Evolutionary conservation across 2,113 vertebrate species (phyloP), one percentile per base, ranked within the genome.

Genomic region (Peromyscus californicus): DNA sequence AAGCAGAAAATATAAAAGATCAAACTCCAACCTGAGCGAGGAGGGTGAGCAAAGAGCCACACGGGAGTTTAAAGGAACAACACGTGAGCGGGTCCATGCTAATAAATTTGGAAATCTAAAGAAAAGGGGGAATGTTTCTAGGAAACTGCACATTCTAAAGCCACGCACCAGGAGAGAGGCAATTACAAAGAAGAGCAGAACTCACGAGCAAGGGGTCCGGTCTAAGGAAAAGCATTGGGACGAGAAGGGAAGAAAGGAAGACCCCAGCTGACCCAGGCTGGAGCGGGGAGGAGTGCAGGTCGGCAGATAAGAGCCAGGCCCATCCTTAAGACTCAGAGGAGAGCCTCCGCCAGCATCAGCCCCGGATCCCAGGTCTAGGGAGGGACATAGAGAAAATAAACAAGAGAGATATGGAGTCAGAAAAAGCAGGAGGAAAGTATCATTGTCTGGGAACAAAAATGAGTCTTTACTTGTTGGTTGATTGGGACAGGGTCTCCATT

Each of bases 391-490:
- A 54, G 54, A 45, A 45, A 39, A 33, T 36, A 48, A 22, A 39
- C 1, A 1, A 36, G 6, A 24, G 17, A 45, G 19, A 33, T 3
- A 70, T 0, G 2, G 26, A 65, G 21, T 92, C 8, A 0, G 17
- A 39, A 63, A 11, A 31, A 13, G 54, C 33, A 22, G 16, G 19
- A 11, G 7, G 70, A 42, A 24, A 16, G 1, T 2, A 10, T 42
- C 15, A 33, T 5, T 4, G 36, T 22, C n/a, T n/a, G 10, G 48
- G n/a, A 39, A 76, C 59, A 39, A 86, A 69, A 69, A 57, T 5
- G 22, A 54, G 4, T 7, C 42, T 87, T 42, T 51, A 51, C 31
- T 15, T 87, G 45, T 13, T 70, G 13, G 19, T 48, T 69, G 8
- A 1, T 69, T 36, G 84, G 69, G 39, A 86, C 17, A 48, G 29